A percentile compares a stretch with the other conserved stretches of the same genome.
Evolutionary conservation across 2,797 vertebrate genomes (phyloP).

Genomic region (Neosilurus hyrtlii): DNA sequence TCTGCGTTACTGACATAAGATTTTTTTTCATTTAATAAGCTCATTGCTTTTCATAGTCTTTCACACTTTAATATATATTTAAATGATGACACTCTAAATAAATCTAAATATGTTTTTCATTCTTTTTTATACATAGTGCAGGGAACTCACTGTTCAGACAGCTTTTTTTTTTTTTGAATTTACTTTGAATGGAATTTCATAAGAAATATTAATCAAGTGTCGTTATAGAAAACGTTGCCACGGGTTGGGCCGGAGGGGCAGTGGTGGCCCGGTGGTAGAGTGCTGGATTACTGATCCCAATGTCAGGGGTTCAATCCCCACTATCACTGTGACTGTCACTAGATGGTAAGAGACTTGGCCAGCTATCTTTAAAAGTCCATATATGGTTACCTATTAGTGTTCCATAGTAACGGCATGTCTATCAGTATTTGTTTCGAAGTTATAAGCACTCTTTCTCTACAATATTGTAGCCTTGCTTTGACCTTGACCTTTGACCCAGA

Average conservation of each 20-base stretch:
- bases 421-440: no score
- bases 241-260: neutral
- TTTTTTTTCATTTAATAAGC: neutral
- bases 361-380: no score
- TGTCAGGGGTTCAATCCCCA: no score
- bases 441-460: no score
- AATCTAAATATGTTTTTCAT: neutral
- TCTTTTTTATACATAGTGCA: neutral
- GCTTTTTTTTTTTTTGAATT: neutral
- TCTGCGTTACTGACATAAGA: neutral
- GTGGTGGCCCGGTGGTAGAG: no score
- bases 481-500: no score
- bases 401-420: no score
- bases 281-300: no score
- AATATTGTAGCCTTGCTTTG: no score
- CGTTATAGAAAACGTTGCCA: neutral
- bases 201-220: neutral
- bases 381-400: no score
- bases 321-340: no score
- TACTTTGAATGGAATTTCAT: neutral
- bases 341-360: no score
- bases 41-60: neutral
- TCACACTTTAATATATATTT: neutral
- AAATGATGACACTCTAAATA: neutral
- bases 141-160: neutral